Conservation (phyloP, 2,113 vertebrate species). For the Puntigrus tetrazona region DNA sequence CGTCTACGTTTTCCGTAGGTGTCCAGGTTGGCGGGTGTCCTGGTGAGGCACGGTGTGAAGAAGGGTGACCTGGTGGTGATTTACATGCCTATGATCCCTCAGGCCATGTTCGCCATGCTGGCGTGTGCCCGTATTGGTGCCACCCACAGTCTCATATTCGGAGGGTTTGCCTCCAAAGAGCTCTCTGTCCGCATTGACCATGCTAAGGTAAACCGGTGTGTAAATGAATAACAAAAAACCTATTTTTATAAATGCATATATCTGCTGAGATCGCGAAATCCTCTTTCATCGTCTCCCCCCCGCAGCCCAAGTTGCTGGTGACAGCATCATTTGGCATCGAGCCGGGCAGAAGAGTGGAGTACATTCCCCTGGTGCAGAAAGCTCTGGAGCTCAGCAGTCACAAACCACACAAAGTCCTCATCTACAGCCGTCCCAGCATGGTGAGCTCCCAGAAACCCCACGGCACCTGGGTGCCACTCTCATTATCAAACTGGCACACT, state of each 20-base stretch:
- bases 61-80: slow-evolving; percentile 93
- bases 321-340: slow-evolving; percentile 95
- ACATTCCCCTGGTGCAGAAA: slow-evolving; percentile 87
- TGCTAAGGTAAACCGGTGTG: slow-evolving; percentile 81
- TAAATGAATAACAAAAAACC: neutral
- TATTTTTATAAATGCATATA: neutral
- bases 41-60: slow-evolving; percentile 83
- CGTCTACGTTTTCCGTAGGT: slow-evolving; percentile 77
- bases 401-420: slow-evolving; percentile 84
- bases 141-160: slow-evolving; percentile 96
- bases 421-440: slow-evolving; percentile 89
- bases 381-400: slow-evolving; percentile 82
- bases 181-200: slow-evolving; percentile 90
- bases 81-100: slow-evolving; percentile 98
- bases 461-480: neutral
- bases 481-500: slow-evolving; percentile 12
- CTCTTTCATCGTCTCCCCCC: slow-evolving; percentile 47
- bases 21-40: slow-evolving; percentile 87
- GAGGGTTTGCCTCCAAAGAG: slow-evolving; percentile 95
- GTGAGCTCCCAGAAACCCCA: slow-evolving; percentile 67
- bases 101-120: slow-evolving; percentile 93
- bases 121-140: slow-evolving; percentile 94
- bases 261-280: neutral
- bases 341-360: slow-evolving; percentile 87
- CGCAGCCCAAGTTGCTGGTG: slow-evolving; percentile 89